Evolutionary conservation across 2,888 invertebrate genomes (phyloP), one percentile per base, ranked within the genome.

Genomic region (Blastobasis lacticolella): DNA sequence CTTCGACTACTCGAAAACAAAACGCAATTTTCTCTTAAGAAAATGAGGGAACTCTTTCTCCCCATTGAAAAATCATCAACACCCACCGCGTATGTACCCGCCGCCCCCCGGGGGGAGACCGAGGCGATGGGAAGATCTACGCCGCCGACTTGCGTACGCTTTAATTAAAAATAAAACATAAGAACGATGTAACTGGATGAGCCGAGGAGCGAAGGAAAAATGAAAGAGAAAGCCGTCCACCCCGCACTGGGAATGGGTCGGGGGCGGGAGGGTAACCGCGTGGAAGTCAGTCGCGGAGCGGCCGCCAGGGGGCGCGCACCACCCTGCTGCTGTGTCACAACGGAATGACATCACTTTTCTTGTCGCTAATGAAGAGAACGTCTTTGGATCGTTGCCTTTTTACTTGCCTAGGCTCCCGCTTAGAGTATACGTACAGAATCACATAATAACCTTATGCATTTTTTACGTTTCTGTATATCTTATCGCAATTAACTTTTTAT

Each of bases 101-200:
- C 64, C 60, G 54, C 74, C 73, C 61, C 69, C 71, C 71, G 58
- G 76, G 75, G 78, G 73, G 78, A 36, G 47, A 48, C 10, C 73
- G 78, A 36, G 47, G 49, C 10, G 48, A 45, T 49, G 71, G 69
- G 69, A 82, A 86, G 87, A 86, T 84, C 85, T 85, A 85, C 85
- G 82, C 85, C 79, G 82, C 74, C 87, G 83, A 87, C 87, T 88
- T 88, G 88, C 88, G 88, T 88, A 88, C 87, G 88, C 87, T 88
- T 88, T 88, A 88, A 88, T 88, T 88, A 88, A 88, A 88, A 88
- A 88, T 88, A 88, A 88, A 88, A 88, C 88, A 88, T 88, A 88
- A 88, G 88, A 88, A 88, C 87, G 86, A 87, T 88, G 88, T 88
- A 88, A 88, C 88, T 88, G 88, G 88, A 88, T 88, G 88, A 88